A percentile compares a stretch with the other conserved stretches of the same genome.
Conservation (phyloP, 2,113 vertebrate genomes). For the Ochotona princeps region DNA sequence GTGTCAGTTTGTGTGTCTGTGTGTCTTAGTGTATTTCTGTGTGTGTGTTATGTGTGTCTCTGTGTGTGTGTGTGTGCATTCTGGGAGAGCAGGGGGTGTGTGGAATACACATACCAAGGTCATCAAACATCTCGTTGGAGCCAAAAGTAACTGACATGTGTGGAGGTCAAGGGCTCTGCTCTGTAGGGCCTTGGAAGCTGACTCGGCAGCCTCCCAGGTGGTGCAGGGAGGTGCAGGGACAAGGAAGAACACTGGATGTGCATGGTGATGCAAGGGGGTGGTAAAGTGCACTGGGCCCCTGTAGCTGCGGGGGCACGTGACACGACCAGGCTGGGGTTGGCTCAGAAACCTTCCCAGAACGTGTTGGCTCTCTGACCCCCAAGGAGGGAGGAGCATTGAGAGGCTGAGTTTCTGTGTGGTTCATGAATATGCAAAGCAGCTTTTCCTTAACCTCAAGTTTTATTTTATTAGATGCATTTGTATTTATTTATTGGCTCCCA, state of each 20-base stretch:
- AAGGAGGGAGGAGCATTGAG: constrained; percentile 53
- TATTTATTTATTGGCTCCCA: constrained; percentile 48
- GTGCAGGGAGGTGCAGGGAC: rapidly evolving
- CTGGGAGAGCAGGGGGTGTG: background rate
- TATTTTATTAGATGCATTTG: constrained; percentile 66
- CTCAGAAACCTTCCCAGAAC: background rate
- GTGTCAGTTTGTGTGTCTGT: background rate
- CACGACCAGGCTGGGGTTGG: background rate
- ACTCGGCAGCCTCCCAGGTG: background rate
- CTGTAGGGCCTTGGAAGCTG: background rate
- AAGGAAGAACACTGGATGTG: background rate
- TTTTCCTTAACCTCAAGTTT: constrained; percentile 69
- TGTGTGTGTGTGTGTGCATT: background rate
- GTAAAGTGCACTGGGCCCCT: background rate
- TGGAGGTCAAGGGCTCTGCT: background rate
- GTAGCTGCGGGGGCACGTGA: background rate
- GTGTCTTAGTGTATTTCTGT: no score
- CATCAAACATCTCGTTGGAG: background rate
- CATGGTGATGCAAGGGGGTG: background rate
- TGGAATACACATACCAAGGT: background rate
- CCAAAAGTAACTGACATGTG: background rate
- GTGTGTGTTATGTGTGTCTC: no score
- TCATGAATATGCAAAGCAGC: constrained; percentile 74
- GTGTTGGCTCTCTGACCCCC: constrained; percentile 21
- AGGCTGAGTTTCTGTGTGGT: background rate